Evolutionary conservation across 2,888 invertebrate species (phyloP), one percentile per base, ranked within the genome.

Genomic region (Parthenolecanium corni): DNA sequence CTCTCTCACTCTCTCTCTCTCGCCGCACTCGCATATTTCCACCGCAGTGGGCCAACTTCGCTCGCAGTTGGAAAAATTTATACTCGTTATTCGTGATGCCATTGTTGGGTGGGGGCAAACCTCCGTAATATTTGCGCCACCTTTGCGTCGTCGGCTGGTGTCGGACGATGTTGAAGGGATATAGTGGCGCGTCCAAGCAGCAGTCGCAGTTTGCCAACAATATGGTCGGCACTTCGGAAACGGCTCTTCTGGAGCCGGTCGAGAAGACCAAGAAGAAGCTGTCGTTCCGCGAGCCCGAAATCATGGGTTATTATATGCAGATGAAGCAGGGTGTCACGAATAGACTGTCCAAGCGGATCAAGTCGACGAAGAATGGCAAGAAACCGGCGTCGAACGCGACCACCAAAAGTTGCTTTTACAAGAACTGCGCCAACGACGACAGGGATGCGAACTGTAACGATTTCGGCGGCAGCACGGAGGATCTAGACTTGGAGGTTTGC

Each of bases 241-340:
- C 63, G 54, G 62, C 64, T 23, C 65, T 64, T 57, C 72, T 49
- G 72, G 73, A 58, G 68, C 74, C 61, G 68, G 68, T 72, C 68
- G 83, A 80, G 70, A 77, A 83, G 68, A 88, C 89, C 0, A 78
- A 89, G 62, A 91, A 91, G 73, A 91, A 90, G 73, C 76, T 91
- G 12, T 90, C 89, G 9, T 91, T 91, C 74, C 82, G 88, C 65
- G 89, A 90, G 70, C 90, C 90, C 2, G 87, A 87, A 74, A 84
- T 85, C 53, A 77, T 82, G 66, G 75, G 76, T 20, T 74, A 73
- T 66, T 69, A 71, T 66, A 68, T 75, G 67, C 74, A 71, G 68
- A 70, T 72, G 68, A 71, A 71, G 64, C 68, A 69, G 52, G 69
- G 68, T 52, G 68, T 68, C 36, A 65, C 68, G 16, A 68, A 68